Percentiles rank a stretch among this genome's conserved stretches.
Conservation (phyloP, 2,113 vertebrate genomes). For the Vulpes lagopus region DNA sequence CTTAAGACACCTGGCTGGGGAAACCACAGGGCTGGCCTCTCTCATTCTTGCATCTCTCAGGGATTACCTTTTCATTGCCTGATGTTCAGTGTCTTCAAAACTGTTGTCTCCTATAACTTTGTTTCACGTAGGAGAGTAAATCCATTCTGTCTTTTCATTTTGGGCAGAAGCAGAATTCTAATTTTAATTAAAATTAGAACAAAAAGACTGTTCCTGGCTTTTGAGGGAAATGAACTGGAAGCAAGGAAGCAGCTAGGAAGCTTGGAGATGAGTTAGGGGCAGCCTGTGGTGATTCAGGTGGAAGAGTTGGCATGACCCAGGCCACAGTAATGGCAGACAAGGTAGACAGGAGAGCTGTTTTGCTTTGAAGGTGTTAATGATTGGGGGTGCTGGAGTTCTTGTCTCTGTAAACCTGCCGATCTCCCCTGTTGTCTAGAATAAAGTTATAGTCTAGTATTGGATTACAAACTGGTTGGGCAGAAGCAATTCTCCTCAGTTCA, state of each 20-base stretch:
- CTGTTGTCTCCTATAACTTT: neutral
- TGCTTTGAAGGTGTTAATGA: neutral
- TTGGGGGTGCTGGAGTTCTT: accelerated
- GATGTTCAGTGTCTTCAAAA: neutral
- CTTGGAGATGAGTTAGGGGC: neutral
- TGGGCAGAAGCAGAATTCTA: neutral
- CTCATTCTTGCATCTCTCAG: neutral
- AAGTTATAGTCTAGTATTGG: neutral
- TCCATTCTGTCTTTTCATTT: neutral
- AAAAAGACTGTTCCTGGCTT: neutral
- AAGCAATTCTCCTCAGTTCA: neutral
- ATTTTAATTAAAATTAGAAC: neutral
- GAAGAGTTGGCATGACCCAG: accelerated
- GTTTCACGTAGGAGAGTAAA: neutral
- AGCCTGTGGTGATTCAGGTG: too few species aligned
- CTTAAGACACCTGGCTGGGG: neutral
- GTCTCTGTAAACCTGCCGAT: neutral
- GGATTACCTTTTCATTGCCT: neutral
- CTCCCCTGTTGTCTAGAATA: neutral
- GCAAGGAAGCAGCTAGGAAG: neutral
- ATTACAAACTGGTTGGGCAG: neutral
- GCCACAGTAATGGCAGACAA: accelerated
- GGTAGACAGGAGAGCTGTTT: accelerated
- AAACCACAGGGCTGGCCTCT: neutral
- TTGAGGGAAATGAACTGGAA: neutral